A percentile compares a stretch with the other conserved stretches of the same genome.
These are phyloP conservation scores for Pseudanteris insignis DNA, from an alignment of 2,888 invertebrate genomes.

Conservation along the genomic window DNA sequence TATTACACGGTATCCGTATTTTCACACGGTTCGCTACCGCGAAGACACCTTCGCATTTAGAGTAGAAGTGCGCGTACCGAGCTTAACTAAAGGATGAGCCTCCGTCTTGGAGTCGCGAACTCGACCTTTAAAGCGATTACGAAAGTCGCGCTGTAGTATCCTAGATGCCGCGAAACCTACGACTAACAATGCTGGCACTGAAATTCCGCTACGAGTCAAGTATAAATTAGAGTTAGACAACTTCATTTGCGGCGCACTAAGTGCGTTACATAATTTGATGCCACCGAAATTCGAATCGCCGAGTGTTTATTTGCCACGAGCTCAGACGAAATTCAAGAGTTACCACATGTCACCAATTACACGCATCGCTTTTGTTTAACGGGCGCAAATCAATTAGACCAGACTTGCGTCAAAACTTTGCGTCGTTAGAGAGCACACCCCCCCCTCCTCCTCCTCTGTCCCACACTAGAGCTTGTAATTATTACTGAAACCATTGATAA, in stretches of 20 bases:
- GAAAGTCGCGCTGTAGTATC: constrained; percentile 35
- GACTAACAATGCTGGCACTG: constrained; percentile 35
- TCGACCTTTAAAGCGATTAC: constrained; percentile 54
- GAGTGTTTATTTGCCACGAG: constrained; percentile 3
- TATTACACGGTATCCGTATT: constrained; percentile 35
- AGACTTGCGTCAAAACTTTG: too few species aligned
- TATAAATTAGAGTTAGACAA: constrained; percentile 40
- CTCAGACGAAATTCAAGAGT: neutral
- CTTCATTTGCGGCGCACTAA: constrained; percentile 23
- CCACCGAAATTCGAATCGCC: constrained; percentile 10
- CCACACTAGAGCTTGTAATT: too few species aligned
- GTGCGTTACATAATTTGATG: constrained; percentile 12
- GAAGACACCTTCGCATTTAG: constrained; percentile 45
- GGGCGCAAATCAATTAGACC: neutral
- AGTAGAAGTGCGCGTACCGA: constrained; percentile 38
- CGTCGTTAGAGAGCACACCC: too few species aligned
- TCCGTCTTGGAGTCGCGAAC: constrained; percentile 48
- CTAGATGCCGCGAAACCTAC: constrained; percentile 29
- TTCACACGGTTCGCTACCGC: constrained; percentile 44
- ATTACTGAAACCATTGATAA: too few species aligned
- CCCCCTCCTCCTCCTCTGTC: too few species aligned
- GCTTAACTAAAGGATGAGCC: constrained; percentile 45
- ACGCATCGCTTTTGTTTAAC: neutral
- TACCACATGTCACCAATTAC: neutral
- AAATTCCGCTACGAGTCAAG: constrained; percentile 31